A percentile compares a stretch with the other conserved stretches of the same genome.
Conservation (phyloP, 2,888 invertebrate genomes). For the Brenthis ino region DNA sequence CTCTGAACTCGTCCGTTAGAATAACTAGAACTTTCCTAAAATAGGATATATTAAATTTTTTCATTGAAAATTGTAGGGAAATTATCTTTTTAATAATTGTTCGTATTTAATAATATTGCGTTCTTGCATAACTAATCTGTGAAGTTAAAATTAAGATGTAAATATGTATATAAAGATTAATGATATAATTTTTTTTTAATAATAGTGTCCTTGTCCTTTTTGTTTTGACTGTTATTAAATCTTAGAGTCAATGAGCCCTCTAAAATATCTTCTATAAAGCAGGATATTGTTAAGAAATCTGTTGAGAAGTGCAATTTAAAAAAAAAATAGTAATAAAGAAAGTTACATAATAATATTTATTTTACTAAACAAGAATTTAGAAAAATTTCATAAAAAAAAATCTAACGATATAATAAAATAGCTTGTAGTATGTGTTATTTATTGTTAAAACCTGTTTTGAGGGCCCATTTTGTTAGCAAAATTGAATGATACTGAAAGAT, state of each 20-base stretch:
- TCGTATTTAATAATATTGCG: slow-evolving; percentile 53
- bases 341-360: background rate
- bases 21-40: slow-evolving; percentile 44
- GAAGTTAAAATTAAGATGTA: slow-evolving; percentile 67
- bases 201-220: slow-evolving; percentile 57
- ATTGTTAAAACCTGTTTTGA: background rate
- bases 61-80: slow-evolving; percentile 41
- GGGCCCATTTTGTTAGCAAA: slow-evolving; percentile 9
- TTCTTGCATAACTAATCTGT: slow-evolving; percentile 59
- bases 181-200: slow-evolving; percentile 66
- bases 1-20: slow-evolving; percentile 66
- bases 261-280: background rate
- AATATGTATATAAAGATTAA: slow-evolving; percentile 79
- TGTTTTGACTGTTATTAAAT: slow-evolving; percentile 46
- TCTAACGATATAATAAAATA: too few relatives aligned
- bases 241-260: slow-evolving; percentile 24
- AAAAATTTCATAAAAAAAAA: too few relatives aligned
- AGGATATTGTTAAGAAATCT: background rate
- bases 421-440: too few relatives aligned
- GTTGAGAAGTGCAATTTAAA: background rate
- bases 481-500: slow-evolving; percentile 1
- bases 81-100: slow-evolving; percentile 40
- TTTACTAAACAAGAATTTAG: too few relatives aligned
- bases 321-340: background rate
- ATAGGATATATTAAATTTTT: slow-evolving; percentile 29